Base-by-base conservation (phyloP, 2,797 vertebrate genomes). In the Manis crassicaudata region DNA sequence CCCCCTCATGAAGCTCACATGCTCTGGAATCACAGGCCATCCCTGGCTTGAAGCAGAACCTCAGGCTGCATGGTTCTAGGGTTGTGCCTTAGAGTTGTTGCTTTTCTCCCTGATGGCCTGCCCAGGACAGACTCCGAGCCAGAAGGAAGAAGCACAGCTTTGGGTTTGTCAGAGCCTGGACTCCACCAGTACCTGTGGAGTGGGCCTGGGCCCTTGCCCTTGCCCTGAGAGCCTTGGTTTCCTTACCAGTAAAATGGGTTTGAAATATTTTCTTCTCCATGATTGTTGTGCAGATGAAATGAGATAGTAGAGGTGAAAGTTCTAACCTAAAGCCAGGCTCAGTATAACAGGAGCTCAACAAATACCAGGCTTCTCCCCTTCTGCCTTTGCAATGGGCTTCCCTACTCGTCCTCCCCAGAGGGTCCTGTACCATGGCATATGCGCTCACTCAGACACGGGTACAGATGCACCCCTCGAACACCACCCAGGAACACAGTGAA, bases 11-110 rank as follows among this genome's bases (percentile, higher is more conserved):
- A 58, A 60, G 27, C 52, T 87, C 67, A n/a, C 23, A 9, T 2
- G 13, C 67, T 56, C 52, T 86, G 63, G 68, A 65, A 37, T 76
- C 76, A 83, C 23, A 62, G n/a, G 32, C 37, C 37, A 6, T 54
- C n/a, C 23, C 52, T 43, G 43, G 10, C 87, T 97, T 77, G 58
- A 94, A 54, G 35, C 35, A 79, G 68, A 80, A 27, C 72, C n/a
- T 92, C 21, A 2, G 6, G 35, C n/a, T 83, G 11, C 35, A 14
- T 6, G 7, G 58, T 73, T 93, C 52, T 16, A 63, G 29, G 23
- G 23, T 35, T 18, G 0, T 37, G 37, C 32, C 35, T 95, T 70
- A 62, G 37, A 60, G 29, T 52, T 62, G 50, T 82, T 72, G 29
- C 21, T 92, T 89, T 83, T 80, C 70, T 70, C 75, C 54, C 16